A percentile compares a stretch with the other conserved stretches of the same genome.
phyloP scores from a whole-genome alignment of 2,888 invertebrate genomes.

The Linnaemya vulpina region DNA sequence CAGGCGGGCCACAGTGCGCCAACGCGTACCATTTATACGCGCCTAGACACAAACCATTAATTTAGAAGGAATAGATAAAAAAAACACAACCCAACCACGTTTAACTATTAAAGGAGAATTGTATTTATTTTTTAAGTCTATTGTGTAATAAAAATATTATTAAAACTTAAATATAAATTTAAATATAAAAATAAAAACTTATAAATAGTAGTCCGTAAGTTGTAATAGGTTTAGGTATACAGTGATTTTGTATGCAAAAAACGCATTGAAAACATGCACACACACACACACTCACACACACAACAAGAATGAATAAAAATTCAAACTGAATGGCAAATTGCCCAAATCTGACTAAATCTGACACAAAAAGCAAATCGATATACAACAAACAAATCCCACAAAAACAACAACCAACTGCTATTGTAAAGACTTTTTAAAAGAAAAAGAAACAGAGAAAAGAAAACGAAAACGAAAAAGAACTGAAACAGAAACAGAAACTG shows the following conservation, averaged over 20 bases:
- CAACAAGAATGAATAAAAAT: constrained; percentile 37
- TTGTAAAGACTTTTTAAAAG: constrained; percentile 59
- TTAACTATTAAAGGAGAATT: constrained; percentile 72
- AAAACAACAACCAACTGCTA: constrained; percentile 70
- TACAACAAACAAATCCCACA: constrained; percentile 70
- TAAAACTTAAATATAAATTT: constrained; percentile 33
- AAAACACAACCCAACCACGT: constrained; percentile 73
- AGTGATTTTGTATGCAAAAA: constrained; percentile 70
- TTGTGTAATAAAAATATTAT: constrained; percentile 58
- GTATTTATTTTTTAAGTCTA: constrained; percentile 71
- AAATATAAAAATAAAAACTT: constrained; percentile 42
- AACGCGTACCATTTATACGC: background rate
- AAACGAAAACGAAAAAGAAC: background rate
- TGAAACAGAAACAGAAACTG: too few relatives aligned
- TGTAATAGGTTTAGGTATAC: constrained; percentile 67
- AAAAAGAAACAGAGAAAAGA: constrained; percentile 14
- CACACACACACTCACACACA: too few relatives aligned
- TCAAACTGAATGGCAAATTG: constrained; percentile 18
- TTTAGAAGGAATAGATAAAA: constrained; percentile 23
- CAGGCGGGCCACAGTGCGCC: too few relatives aligned
- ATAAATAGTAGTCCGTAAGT: constrained; percentile 67
- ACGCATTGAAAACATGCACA: constrained; percentile 57
- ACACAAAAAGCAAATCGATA: constrained; percentile 10
- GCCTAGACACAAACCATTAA: constrained; percentile 14
- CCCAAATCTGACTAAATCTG: constrained; percentile 21